Percentiles rank a stretch among this genome's conserved stretches.
phyloP scores from a whole-genome alignment of 53 echinoderm and acorn worm species.

The Temnopleurus reevesii region DNA sequence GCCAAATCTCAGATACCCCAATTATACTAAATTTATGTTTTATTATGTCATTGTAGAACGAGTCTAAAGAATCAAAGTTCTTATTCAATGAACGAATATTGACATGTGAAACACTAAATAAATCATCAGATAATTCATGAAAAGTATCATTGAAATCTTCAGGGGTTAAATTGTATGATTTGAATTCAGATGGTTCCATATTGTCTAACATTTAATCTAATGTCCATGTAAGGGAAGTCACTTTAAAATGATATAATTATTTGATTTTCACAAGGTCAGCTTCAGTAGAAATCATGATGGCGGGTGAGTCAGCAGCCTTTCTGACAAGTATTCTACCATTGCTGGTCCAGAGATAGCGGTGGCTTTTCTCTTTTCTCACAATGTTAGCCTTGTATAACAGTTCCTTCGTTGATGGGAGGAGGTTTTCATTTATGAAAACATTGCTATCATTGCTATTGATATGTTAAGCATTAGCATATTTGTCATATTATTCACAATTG shows the following conservation, averaged over 20 bases:
- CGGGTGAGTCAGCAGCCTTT: background rate
- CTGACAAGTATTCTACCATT: background rate
- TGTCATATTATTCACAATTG: no score
- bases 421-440: background rate
- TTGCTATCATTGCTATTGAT: no score
- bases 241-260: no score
- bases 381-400: background rate
- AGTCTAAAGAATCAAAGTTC: background rate
- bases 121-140: background rate
- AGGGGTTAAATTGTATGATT: background rate
- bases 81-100: background rate
- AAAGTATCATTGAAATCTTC: background rate
- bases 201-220: background rate
- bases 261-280: background rate
- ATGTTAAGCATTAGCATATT: no score
- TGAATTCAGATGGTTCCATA: background rate
- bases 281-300: background rate
- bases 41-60: background rate
- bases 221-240: background rate
- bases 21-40: background rate
- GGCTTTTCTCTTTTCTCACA: background rate
- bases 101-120: background rate
- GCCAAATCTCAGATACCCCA: background rate
- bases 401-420: background rate
- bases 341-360: conserved; percentile 1